Conservation (phyloP, 2,113 vertebrate species). For the Passer montanus region DNA sequence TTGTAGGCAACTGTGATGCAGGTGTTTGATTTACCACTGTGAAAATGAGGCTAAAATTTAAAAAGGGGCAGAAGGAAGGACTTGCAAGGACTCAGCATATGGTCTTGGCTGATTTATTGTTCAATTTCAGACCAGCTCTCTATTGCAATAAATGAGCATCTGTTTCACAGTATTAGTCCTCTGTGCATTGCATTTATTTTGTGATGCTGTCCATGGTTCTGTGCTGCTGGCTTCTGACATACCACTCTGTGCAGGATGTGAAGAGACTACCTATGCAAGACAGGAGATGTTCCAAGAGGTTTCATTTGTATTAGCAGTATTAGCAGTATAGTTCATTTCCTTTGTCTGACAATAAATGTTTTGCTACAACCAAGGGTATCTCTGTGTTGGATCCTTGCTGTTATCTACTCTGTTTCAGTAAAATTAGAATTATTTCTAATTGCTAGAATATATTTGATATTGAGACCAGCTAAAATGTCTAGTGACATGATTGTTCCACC, state of each 20-base stretch:
- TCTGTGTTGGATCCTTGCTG: background rate
- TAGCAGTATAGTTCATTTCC: background rate
- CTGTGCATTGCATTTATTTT: rapidly evolving
- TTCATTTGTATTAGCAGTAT: background rate
- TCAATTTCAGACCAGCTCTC: background rate
- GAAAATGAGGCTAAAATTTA: background rate
- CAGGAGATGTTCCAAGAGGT: background rate
- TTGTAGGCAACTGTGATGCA: background rate
- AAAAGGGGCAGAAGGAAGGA: background rate
- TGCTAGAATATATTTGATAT: background rate
- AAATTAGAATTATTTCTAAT: background rate
- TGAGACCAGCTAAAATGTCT: background rate
- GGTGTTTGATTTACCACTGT: background rate
- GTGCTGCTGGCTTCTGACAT: background rate
- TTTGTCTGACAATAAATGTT: background rate
- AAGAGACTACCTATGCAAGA: background rate
- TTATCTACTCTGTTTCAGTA: background rate
- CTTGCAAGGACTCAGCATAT: background rate
- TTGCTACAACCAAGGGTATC: background rate
- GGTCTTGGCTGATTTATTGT: rapidly evolving
- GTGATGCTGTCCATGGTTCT: rapidly evolving
- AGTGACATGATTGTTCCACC: background rate
- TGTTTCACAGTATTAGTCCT: background rate
- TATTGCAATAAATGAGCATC: background rate
- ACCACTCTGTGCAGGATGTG: background rate